Conservation (phyloP, 2,888 invertebrate species). For the Drosophila fulvimacula region DNA sequence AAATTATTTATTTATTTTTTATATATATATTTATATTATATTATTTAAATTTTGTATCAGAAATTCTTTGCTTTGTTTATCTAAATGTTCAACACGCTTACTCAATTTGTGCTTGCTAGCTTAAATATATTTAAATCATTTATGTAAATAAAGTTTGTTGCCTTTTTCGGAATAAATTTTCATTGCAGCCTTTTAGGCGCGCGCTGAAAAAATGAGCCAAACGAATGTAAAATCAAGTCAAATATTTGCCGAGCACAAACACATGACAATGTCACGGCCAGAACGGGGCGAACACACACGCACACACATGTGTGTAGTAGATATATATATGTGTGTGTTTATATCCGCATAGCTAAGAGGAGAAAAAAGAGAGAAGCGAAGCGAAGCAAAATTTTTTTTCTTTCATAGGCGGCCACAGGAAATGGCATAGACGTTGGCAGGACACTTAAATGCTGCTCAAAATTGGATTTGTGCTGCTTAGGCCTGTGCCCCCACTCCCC, state of each 20-base stretch:
- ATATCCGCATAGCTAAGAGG: slow-evolving; percentile 60
- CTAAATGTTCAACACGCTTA: slow-evolving; percentile 3
- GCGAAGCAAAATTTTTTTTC: slow-evolving; percentile 20
- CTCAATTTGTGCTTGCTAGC: neutral
- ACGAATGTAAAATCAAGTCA: slow-evolving; percentile 54
- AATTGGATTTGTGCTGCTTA: slow-evolving; percentile 76
- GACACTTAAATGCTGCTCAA: slow-evolving; percentile 74
- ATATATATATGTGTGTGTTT: slow-evolving; percentile 8
- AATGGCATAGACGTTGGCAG: slow-evolving; percentile 50
- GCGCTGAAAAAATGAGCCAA: slow-evolving; percentile 24
- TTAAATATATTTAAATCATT: slow-evolving; percentile 3
- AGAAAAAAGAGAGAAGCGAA: slow-evolving; percentile 24
- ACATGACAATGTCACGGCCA: slow-evolving; percentile 56
- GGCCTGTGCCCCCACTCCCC: neutral
- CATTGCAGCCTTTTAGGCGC: slow-evolving; percentile 36
- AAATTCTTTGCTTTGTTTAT: neutral
- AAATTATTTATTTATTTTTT: too few species aligned
- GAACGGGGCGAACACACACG: slow-evolving; percentile 28
- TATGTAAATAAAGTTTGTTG: slow-evolving; percentile 2
- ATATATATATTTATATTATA: too few species aligned
- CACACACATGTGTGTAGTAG: neutral
- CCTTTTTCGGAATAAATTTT: slow-evolving; percentile 4
- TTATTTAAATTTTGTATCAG: too few species aligned
- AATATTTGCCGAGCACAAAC: slow-evolving; percentile 58
- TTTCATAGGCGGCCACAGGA: slow-evolving; percentile 29